Base-by-base conservation (phyloP, 2,113 vertebrate species). In the Pedetes capensis region DNA sequence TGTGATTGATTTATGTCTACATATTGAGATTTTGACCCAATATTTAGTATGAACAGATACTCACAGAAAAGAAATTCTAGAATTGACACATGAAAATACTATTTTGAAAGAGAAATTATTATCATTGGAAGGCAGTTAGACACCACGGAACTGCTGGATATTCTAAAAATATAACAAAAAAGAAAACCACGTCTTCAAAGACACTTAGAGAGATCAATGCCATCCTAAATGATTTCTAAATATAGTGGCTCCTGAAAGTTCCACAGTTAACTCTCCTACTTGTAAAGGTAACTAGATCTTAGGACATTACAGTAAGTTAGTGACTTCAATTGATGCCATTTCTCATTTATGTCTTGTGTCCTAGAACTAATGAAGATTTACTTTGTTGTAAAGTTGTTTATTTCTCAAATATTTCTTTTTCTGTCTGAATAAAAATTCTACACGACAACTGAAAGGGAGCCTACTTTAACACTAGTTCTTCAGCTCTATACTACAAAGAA, bases 81-180 rank as follows among this genome's bases (percentile, higher is more conserved):
- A 47, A 64, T 17, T 18, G 12, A 1, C 6, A 47, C 3, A 2
- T 39, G 3, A 75, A 69, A 18, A 69, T 42, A 59, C 7, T 0
- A 0, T 55, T 25, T 61, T 32, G 32, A 66, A 2, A 66, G 42
- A 74, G 12, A 63, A 20, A 11, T 20, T 53, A 42, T 61, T 61
- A 34, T 29, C 4, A 2, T 74, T 37, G 3, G 66, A 80, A 85
- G 8, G 3, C 6, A 68, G 17, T 14, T 64, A 66, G 47, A 55
- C 8, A 55, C 2, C 2, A 9, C 72, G 11, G 11, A 85, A n/a
- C 2, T 8, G 0, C 25, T 66, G 9, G 14, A 3, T 6, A 44
- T 66, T 74, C 59, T 79, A 74, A 57, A 80, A 78, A 63, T 57
- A 53, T 37, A 57, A 71, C 75, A 22, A 29, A 37, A 76, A 83